Base-by-base conservation (phyloP, 2,113 vertebrate genomes). In the Phrynocephalus versicolor region DNA sequence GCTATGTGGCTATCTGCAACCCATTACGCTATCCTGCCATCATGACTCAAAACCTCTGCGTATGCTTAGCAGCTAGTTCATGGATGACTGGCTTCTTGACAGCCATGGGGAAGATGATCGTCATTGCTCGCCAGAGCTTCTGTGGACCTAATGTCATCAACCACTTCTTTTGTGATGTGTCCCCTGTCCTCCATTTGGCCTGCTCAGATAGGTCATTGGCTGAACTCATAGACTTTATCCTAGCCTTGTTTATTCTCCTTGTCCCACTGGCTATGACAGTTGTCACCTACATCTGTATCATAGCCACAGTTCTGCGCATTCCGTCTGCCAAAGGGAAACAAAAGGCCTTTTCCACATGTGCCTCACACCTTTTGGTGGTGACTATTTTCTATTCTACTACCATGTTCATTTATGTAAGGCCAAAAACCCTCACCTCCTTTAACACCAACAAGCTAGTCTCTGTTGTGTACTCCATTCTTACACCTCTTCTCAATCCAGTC, bases 91-190 rank as follows among this genome's bases (percentile, higher is more conserved):
- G 93, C 27, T 90, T 94, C 39, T 12, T 71, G 57, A 55, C 91
- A 70, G 93, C 93, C 7, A 57, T 92, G 58, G 91, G 90, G 2
- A 94, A 95, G 35, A 81, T 94, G 64, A 88, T 92, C 85, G 89
- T 93, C 78, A 90, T 92, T 81, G 89, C 89, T 1, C 88, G 87
- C 39, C 87, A 94, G 2, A 92, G 90, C 19, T 93, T 81, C 82
- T 93, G 93, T 3, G 88, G 90, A 23, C 87, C 92, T 73, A 92
- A 91, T 4, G 1, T 91, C 60, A 78, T 92, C 88, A 92, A 92
- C 51, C 94, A 94, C 65, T 94, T 94, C 82, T 95, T 95, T 82
- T 94, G 94, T 0, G 91, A 94, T 0, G 91, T 94, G 25, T 91
- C 90, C 2, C 92, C 92, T 0, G 78, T 94, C 60, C 87, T 94